Conservation (phyloP, 30 jellyfish, hydroid and myxozoan species). For the Catostylus mosaicus region DNA sequence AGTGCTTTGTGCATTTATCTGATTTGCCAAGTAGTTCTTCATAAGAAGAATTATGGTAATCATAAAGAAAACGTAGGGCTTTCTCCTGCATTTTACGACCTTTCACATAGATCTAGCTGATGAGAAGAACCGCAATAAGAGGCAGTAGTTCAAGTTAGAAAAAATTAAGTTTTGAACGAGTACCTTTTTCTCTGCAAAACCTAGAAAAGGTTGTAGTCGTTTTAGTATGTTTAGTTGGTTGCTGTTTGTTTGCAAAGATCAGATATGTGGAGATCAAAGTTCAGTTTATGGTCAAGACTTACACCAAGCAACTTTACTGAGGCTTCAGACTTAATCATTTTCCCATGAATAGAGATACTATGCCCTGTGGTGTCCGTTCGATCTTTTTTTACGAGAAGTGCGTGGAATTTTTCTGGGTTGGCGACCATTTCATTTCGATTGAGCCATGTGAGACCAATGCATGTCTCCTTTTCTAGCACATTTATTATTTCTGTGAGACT, state of each 20-base stretch:
- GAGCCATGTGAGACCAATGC: conserved; percentile 32
- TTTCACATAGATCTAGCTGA: too few species aligned
- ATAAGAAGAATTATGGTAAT: too few species aligned
- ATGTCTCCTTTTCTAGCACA: conserved; percentile 20
- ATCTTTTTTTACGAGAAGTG: too few species aligned
- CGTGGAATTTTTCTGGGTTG: too few species aligned
- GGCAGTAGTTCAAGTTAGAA: too few species aligned
- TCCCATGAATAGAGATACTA: conserved; percentile 19
- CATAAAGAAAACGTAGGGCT: too few species aligned
- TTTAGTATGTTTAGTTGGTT: neutral
- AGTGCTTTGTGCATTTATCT: neutral
- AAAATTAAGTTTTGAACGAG: too few species aligned
- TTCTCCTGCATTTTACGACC: too few species aligned
- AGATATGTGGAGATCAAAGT: too few species aligned
- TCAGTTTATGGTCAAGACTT: conserved; percentile 2
- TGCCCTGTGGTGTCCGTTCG: conserved; percentile 33
- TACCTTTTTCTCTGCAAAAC: neutral
- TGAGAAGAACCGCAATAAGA: too few species aligned
- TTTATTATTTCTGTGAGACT: too few species aligned
- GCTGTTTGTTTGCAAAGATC: neutral
- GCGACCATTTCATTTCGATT: conserved; percentile 16
- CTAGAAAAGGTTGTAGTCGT: neutral
- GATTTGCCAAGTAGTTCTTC: too few species aligned
- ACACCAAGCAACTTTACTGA: conserved; percentile 41
- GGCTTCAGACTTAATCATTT: conserved; percentile 10